Percentiles rank a stretch among this genome's conserved stretches.
Evolutionary conservation across 2,888 invertebrate species (phyloP).

Genomic region (Odontomyia ornata): DNA sequence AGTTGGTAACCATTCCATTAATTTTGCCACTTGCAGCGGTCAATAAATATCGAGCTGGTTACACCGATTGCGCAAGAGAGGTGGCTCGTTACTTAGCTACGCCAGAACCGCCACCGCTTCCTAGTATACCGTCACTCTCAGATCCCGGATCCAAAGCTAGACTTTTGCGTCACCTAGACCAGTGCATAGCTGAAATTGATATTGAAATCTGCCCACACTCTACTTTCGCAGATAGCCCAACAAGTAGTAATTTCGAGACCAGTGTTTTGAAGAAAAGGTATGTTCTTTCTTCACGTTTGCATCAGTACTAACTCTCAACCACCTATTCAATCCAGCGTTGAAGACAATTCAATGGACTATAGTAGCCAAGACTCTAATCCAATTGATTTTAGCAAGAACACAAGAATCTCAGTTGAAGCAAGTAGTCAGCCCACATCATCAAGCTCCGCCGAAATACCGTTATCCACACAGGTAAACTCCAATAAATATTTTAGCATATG

Average conservation of each 20-base stretch:
- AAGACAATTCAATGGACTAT: constrained; percentile 61
- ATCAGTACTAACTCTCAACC: background rate
- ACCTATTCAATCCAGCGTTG: constrained; percentile 52
- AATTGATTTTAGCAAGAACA: constrained; percentile 66
- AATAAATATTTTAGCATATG: too few species aligned
- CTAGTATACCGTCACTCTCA: constrained; percentile 64
- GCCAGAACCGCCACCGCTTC: constrained; percentile 62
- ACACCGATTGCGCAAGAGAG: constrained; percentile 73
- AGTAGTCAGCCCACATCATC: constrained; percentile 49
- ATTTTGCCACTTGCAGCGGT: constrained; percentile 53
- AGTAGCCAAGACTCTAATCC: constrained; percentile 64
- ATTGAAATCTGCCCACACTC: constrained; percentile 66
- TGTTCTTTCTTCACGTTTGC: constrained; percentile 37
- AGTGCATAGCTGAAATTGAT: constrained; percentile 70
- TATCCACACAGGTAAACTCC: background rate
- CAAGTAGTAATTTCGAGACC: constrained; percentile 59
- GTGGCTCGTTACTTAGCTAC: constrained; percentile 64
- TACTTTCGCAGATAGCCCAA: constrained; percentile 58
- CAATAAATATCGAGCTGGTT: constrained; percentile 68
- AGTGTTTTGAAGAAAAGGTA: constrained; percentile 55
- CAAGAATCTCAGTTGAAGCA: constrained; percentile 39
- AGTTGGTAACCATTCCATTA: background rate
- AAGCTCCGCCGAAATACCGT: constrained; percentile 38
- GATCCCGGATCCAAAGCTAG: constrained; percentile 69
- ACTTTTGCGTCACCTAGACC: constrained; percentile 68